phyloP scores from a whole-genome alignment of 2,113 vertebrate genomes.

The Natator depressus region DNA sequence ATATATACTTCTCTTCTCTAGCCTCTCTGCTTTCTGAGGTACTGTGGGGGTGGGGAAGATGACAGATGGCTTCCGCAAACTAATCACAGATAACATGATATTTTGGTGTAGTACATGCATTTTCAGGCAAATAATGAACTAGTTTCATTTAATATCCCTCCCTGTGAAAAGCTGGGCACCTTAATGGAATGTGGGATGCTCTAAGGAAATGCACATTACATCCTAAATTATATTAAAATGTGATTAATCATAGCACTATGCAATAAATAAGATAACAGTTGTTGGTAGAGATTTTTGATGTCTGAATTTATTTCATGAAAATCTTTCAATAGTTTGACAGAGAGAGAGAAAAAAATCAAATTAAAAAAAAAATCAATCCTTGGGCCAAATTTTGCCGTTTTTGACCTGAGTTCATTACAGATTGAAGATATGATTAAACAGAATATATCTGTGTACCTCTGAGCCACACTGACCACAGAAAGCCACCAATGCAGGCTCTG shows the following conservation, averaged over 20 bases:
- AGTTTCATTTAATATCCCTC: conserved; percentile 4
- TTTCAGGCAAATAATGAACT: conserved; percentile 37
- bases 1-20: conserved; percentile 43
- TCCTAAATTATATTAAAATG: background rate
- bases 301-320: background rate
- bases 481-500: background rate
- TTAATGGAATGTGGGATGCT: conserved; percentile 23
- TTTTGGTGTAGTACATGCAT: conserved; percentile 37
- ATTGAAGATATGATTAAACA: background rate
- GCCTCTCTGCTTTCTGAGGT: conserved; percentile 6
- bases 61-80: conserved; percentile 44
- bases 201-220: background rate
- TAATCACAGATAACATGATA: conserved; percentile 46
- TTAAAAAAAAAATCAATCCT: background rate
- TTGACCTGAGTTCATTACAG: background rate
- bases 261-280: background rate
- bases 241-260: background rate
- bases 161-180: background rate
- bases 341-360: background rate
- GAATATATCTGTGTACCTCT: background rate
- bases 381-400: background rate
- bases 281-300: background rate
- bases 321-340: background rate
- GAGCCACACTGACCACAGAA: background rate
- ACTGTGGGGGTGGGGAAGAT: background rate